Base-by-base conservation (phyloP, 2,797 vertebrate species). In the Pangasius mekongensis region DNA sequence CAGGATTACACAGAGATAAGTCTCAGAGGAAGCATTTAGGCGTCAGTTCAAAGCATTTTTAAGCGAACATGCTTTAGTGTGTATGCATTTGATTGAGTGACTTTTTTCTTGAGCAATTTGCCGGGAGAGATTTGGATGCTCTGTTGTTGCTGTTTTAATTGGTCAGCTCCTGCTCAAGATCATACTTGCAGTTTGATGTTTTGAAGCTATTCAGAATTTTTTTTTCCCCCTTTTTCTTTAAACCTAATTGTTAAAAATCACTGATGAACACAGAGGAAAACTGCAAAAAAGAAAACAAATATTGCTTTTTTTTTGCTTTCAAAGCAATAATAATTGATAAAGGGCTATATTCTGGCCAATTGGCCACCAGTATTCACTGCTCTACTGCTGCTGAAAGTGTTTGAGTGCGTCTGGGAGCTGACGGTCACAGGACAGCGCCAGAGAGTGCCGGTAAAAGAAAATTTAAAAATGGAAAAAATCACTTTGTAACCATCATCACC, bases 11-110 rank as follows among this genome's bases (percentile, higher is more conserved):
- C 54, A 30, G 36, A 71, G 86, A 43, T 74, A 73, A 74, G 56
- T 49, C 86, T 87, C 69, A 52, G 80, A 64, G 54, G 81, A 74
- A 83, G 67, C 39, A 36, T 83, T 82, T 62, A 82, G 36, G 14
- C 6, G 20, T 80, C 74, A 58, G 33, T 43, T 54, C 86, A 56
- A 54, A 43, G 62, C 62, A 11, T 20, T 84, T 52, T 84, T 52
- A 30, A 22, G 20, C 62, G 52, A 66, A 66, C 82, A 13, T 2
- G 39, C 47, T 67, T 33, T 24, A 47, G 43, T 49, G 39, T 83
- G 60, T 30, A 22, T 66, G 60, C 14, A 22, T 83, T 30, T 30
- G 39, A 83, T 18, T 5, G 14, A 83, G 60, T 2, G 4, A 10
- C 33, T 16, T 43, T 60, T 24, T 24, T 16, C 33, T 22, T 33